phyloP scores from a whole-genome alignment of 2,888 invertebrate genomes.

The Belgica antarctica region DNA sequence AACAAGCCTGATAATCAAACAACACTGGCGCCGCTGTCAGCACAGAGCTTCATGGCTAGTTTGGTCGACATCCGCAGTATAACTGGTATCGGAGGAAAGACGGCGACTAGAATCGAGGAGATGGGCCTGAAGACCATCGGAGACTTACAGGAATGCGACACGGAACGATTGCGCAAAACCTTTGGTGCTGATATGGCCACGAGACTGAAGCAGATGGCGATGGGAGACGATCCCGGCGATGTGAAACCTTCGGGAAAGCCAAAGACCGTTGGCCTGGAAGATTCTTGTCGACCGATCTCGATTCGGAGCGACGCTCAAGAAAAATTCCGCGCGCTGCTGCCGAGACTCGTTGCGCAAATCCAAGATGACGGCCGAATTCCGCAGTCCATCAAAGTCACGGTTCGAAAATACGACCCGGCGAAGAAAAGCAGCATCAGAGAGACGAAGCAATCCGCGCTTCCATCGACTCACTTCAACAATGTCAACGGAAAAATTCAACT shows the following conservation, averaged over 20 bases:
- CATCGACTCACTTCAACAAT: constrained; percentile 63
- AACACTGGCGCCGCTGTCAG: constrained; percentile 68
- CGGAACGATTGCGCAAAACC: constrained; percentile 62
- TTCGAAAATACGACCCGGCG: constrained; percentile 68
- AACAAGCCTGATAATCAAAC: constrained; percentile 84
- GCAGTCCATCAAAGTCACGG: constrained; percentile 69
- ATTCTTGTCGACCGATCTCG: constrained; percentile 72
- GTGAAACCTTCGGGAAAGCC: constrained; percentile 73
- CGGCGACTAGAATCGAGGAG: constrained; percentile 63
- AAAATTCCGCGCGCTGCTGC: constrained; percentile 66
- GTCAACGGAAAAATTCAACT: constrained; percentile 55
- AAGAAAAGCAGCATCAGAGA: constrained; percentile 70
- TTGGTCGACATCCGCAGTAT: constrained; percentile 63
- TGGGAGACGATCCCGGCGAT: constrained; percentile 70
- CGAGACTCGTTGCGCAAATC: constrained; percentile 68
- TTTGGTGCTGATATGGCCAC: constrained; percentile 69
- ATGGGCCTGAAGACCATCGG: constrained; percentile 66
- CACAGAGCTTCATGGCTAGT: constrained; percentile 64
- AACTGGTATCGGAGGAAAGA: constrained; percentile 75
- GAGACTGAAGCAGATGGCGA: constrained; percentile 66
- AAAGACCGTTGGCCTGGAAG: constrained; percentile 76
- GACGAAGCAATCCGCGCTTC: constrained; percentile 71
- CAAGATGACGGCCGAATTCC: constrained; percentile 77
- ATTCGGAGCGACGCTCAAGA: constrained; percentile 72
- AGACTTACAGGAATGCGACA: constrained; percentile 64